Evolutionary conservation across 2,113 vertebrate species (phyloP), one percentile per base, ranked within the genome.

Genomic region (Tachysurus vachellii): DNA sequence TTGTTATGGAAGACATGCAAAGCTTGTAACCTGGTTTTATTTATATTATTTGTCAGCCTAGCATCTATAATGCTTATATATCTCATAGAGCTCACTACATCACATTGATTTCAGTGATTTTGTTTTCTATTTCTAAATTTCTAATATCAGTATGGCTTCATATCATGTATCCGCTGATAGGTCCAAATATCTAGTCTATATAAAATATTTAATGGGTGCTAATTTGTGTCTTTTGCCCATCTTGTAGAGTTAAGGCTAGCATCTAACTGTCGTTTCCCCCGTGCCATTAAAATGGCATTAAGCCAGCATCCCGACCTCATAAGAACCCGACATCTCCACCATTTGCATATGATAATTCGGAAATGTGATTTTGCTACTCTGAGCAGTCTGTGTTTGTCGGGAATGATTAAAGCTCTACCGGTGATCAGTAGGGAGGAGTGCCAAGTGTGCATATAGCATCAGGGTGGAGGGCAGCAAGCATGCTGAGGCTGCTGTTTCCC

Each of bases 321-420:
- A 84, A 83, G 82, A 56, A 88, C 87, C 82, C 89, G 91, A 93
- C 89, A 88, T 85, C 85, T 47, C 89, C 86, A 88, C 83, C 91
- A 90, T 89, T 68, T 79, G 89, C 90, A 91, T 90, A 85, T 89
- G 90, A 93, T 92, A 91, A 90, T 92, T 91, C 91, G 88, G 88
- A 92, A 93, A 94, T 94, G 92, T 90, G 90, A 93, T 92, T 94
- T 92, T 92, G 91, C 93, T 93, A 91, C 91, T 86, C 88, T 85
- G 86, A 94, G 91, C 91, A 93, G 93, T 93, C 90, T 93, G 93
- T 92, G 89, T 91, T 86, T 93, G 92, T 93, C 92, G 89, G 89
- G 89, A 90, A 66, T 91, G 90, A 95, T 95, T 92, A 92, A 90
- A 19, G 68, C 92, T 89, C 89, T 92, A 84, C 85, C 92, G 88